Evolutionary conservation across 2,113 vertebrate species (phyloP), one percentile per base, ranked within the genome.

Genomic region (Corythornis madagascariensis): DNA sequence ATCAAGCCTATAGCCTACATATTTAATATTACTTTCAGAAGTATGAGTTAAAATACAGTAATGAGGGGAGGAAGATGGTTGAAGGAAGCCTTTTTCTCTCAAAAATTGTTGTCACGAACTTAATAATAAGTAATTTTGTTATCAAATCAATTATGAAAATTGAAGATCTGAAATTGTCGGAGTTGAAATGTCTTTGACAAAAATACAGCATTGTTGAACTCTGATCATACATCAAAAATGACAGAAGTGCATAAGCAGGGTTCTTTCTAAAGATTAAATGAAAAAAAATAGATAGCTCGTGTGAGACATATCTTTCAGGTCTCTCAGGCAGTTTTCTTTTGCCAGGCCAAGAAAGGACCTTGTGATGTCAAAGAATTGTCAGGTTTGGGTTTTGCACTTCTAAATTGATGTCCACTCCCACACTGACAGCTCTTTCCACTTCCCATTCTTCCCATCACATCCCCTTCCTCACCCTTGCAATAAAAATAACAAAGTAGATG

Each of bases 101-200:
- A 3, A 52, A 95, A 86, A 84, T 29, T 45, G 7, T 81, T 91
- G 90, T 82, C 57, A 82, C 73, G 53, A 93, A 59, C 24, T 86
- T 83, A 71, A 76, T n/a, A 33, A 33, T 7, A 85, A 77, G 75
- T 60, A 83, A 94, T 91, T 92, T 94, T 81, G 19, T 78, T 83
- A 92, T 92, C 40, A 93, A 83, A 86, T 75, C 83, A 96, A 84
- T 96, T 95, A 93, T 59, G 86, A 95, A 92, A 88, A 94, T 75
- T 76, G 55, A 84, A 92, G 61, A 90, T 64, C 82, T 7, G 40
- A 80, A 94, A 86, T 59, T 6, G 3, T 63, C 2, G 16, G 61
- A 86, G 80, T 88, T 95, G 63, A 95, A 95, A 80, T 56, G 50
- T 42, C 80, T 92, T 60, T 79, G 80, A 89, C 80, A 92, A 91